A percentile compares a stretch with the other conserved stretches of the same genome.
These are phyloP conservation scores for Cephalotes varians DNA, from an alignment of 2,888 invertebrate genomes.

Conservation along the genomic window DNA sequence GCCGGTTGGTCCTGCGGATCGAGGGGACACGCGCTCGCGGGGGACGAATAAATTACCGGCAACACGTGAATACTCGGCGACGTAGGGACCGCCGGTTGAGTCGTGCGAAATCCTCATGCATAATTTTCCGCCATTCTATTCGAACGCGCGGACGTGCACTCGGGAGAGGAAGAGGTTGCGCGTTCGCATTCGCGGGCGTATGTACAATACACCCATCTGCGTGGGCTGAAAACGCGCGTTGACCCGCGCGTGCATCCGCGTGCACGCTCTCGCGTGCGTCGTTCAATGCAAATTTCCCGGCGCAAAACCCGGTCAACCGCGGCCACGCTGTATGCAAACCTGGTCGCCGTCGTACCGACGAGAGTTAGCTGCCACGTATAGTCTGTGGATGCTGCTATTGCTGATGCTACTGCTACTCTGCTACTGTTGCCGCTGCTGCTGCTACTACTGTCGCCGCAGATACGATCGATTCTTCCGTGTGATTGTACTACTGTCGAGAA, in stretches of 20 bases:
- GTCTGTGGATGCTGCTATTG: slow-evolving; percentile 12
- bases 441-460: slow-evolving; percentile 1
- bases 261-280: slow-evolving; percentile 49
- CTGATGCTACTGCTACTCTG: not conserved
- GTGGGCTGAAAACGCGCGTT: slow-evolving; percentile 59
- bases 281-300: slow-evolving; percentile 80
- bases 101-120: slow-evolving; percentile 54
- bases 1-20: slow-evolving; percentile 25
- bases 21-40: not conserved
- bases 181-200: not conserved
- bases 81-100: slow-evolving; percentile 1
- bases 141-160: slow-evolving; percentile 29
- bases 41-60: slow-evolving; percentile 44
- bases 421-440: not conserved
- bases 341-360: slow-evolving; percentile 22
- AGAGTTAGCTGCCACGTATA: slow-evolving; percentile 23
- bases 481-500: slow-evolving; percentile 25
- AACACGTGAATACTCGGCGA: slow-evolving; percentile 44
- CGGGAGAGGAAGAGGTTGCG: slow-evolving; percentile 19
- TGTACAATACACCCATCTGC: slow-evolving; percentile 39
- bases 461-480: slow-evolving; percentile 57
- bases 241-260: slow-evolving; percentile 71
- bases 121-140: slow-evolving; percentile 51
- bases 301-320: slow-evolving; percentile 77
- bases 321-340: slow-evolving; percentile 63